These are phyloP conservation scores for Galeruca laticollis DNA, from an alignment of 2,888 invertebrate genomes.

Conservation along the genomic window DNA sequence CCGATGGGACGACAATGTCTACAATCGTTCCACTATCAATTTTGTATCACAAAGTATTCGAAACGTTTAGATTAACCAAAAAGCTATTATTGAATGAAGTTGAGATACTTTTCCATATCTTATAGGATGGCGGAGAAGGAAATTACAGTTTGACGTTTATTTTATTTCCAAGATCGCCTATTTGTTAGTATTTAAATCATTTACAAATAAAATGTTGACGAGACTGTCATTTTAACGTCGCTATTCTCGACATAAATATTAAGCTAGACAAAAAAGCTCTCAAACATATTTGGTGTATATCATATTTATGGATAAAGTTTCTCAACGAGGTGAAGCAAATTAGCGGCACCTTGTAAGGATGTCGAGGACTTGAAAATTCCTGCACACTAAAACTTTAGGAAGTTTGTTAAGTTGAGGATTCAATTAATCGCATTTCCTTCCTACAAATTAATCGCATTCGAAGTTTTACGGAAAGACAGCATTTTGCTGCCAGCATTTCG, in stretches of 20 bases:
- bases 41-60: constrained; percentile 2
- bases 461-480: constrained; percentile 26
- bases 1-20: constrained; percentile 34
- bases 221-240: too few relatives aligned
- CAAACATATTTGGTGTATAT: not conserved
- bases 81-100: not conserved
- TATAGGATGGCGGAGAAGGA: not conserved
- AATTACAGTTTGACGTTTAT: not conserved
- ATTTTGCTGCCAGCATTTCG: not conserved
- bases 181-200: too few relatives aligned
- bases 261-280: not conserved
- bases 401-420: constrained; percentile 28
- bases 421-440: constrained; percentile 34
- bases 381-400: constrained; percentile 20
- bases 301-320: constrained; percentile 2
- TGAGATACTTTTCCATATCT: too few relatives aligned
- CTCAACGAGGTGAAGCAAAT: not conserved
- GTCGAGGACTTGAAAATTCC: constrained; percentile 3
- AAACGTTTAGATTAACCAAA: not conserved
- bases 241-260: not conserved
- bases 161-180: too few relatives aligned
- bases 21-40: not conserved
- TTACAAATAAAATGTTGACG: too few relatives aligned
- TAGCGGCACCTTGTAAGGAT: not conserved
- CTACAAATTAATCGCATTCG: constrained; percentile 32